Evolutionary conservation across 2,888 invertebrate species (phyloP), one percentile per base, ranked within the genome.

Genomic region (Noctua comes): DNA sequence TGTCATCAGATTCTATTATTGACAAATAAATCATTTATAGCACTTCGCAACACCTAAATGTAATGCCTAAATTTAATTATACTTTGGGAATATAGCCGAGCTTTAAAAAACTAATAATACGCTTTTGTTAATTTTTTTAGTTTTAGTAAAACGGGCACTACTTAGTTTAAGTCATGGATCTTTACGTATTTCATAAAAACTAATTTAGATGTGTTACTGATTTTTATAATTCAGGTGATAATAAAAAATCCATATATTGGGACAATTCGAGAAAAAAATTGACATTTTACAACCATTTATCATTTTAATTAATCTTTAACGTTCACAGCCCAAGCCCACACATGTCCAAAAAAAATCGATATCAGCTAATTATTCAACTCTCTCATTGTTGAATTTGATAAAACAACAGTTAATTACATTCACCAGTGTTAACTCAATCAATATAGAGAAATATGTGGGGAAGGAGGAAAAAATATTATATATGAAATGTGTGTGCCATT

Each of bases 311-410:
- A 27, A 68, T 70, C 36, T 68, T 73, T 68, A 57, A 75, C 24
- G 73, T 75, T 86, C 83, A 83, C 76, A 85, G 74, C 77, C 80
- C 48, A 68, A 57, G n/a, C 70, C n/a, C 71, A 71, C 59, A 71
- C n/a, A 70, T 48, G 3, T n/a, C 69, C 7, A 27, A 72, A 43
- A 43, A 18, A 54, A 24, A 18, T 21, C 21, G 24, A 43, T 65
- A 69, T 36, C 57, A 75, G 46, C 48, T 57, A 36, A 18, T 70
- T 54, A 46, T 48, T 54, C 48, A 70, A 51, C 24, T 31, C 48
- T 21, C 2, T 36, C 51, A 21, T 6, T 16, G 8, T 51, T 54
- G 31, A 10, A 40, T 81, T 59, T 71, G 66, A 66, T 80, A 80
- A 70, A 48, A 62, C 36, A 31, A 43, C 51, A 24, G n/a, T 31